phyloP scores from a whole-genome alignment of 1,140 invertebrate genomes.

The Caerostris extrusa region DNA sequence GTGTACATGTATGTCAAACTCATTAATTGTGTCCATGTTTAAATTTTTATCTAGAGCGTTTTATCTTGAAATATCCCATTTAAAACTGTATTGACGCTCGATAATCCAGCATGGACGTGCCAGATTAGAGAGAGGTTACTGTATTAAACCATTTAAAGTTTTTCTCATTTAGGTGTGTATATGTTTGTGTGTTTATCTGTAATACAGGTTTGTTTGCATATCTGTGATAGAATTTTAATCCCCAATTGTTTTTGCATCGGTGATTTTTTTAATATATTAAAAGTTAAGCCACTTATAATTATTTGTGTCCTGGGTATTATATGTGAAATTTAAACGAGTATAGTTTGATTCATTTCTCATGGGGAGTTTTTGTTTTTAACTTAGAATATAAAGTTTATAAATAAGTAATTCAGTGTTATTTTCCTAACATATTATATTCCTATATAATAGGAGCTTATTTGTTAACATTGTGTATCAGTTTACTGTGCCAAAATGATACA shows the following conservation, averaged over 20 bases:
- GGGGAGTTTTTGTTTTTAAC: slow-evolving; percentile 55
- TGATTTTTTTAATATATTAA: neutral
- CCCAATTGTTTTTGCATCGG: slow-evolving; percentile 14
- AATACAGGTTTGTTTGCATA: slow-evolving; percentile 68
- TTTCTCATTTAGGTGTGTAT: slow-evolving; percentile 37
- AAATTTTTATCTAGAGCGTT: too few relatives aligned
- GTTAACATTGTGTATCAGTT: slow-evolving; percentile 33
- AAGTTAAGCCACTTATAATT: neutral
- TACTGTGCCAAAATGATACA: slow-evolving; percentile 57
- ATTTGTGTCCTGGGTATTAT: neutral
- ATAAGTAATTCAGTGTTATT: neutral
- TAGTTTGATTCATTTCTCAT: slow-evolving; percentile 18
- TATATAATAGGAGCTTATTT: slow-evolving; percentile 68
- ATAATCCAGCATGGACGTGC: too few relatives aligned
- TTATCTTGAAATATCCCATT: too few relatives aligned
- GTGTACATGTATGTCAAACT: too few relatives aligned
- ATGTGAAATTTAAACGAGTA: neutral
- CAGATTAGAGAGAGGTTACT: too few relatives aligned
- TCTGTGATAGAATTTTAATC: slow-evolving; percentile 68
- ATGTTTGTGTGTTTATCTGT: slow-evolving; percentile 50
- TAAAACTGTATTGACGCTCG: too few relatives aligned
- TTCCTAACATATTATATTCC: slow-evolving; percentile 42
- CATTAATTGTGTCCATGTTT: too few relatives aligned
- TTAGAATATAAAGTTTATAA: slow-evolving; percentile 7
- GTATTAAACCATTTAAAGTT: slow-evolving; percentile 12